Base-by-base conservation (phyloP, 1,140 invertebrate genomes). In the Drosophila mojavensis region DNA sequence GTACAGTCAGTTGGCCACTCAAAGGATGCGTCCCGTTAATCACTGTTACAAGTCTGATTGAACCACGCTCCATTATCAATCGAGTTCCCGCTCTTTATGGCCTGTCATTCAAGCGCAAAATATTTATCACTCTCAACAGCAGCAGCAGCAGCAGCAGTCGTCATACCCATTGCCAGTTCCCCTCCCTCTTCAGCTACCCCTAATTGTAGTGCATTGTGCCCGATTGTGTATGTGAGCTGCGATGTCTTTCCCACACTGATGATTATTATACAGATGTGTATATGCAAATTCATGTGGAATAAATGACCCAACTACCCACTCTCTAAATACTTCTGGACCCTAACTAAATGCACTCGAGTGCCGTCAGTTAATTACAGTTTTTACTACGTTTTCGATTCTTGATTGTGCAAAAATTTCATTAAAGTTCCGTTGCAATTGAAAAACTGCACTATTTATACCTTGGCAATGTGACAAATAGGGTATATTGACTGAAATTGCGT, bases 241-340 rank as follows among this genome's bases (percentile, higher is more conserved):
- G 36, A 17, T 75, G 67, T 65, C 73, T 55, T 65, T 59, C 51
- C 36, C 48, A 20, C 45, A 3, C 15, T 24, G 30, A 61, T 48
- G 48, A 24, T 33, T 33, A 26, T 48, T 9, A 33, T 33, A 33
- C 7, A 9, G 5, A 33, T 30, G 6, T 51, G 26, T 64, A 26
- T 71, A 86, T 86, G 82, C 82, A 86, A 86, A 88, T 86, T 88
- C 76, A 79, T 62, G 83, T 56, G 82, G 83, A 79, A 88, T 86
- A 85, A 84, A 85, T 65, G 81, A 51, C 7, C 11, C 5, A 33
- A 45, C 39, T 26, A 59, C 39, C 43, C 58, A 28, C 56, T 45
- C 41, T 24, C 59, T 60, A 63, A 70, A 28, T 51, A 41, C 63
- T 3, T 36, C n/a, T 4, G n/a, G n/a, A 36, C 28, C 63, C 69